These are phyloP conservation scores for Bombycilla garrulus DNA, from an alignment of 2,113 vertebrate species.

Conservation along the genomic window DNA sequence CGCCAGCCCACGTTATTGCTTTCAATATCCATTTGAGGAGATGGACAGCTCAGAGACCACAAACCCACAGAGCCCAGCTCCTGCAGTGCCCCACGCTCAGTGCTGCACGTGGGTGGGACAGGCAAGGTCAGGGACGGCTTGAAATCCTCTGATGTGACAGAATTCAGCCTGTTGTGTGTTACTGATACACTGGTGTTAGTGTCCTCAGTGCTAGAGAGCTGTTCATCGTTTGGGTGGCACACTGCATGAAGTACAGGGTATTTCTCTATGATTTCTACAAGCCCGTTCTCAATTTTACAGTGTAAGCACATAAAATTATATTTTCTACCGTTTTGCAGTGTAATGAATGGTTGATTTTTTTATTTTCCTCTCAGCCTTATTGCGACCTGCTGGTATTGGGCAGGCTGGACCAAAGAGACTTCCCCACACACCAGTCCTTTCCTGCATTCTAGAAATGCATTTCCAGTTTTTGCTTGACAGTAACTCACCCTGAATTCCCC, in stretches of 20 bases:
- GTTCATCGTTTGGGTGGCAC: neutral
- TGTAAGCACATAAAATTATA: neutral
- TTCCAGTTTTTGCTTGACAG: neutral
- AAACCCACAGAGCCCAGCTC: neutral
- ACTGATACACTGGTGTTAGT: neutral
- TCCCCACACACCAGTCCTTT: neutral
- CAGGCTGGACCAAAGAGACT: neutral
- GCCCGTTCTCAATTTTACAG: neutral
- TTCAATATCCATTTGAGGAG: neutral
- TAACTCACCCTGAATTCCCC: neutral
- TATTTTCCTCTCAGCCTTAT: neutral
- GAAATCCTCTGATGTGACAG: neutral
- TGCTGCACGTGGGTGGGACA: fast-evolving
- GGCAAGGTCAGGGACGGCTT: neutral
- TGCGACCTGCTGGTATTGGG: neutral
- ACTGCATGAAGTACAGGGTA: neutral
- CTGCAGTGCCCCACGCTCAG: neutral
- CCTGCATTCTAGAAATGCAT: neutral
- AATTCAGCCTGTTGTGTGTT: neutral
- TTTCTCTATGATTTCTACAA: neutral
- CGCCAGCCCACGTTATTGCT: fast-evolving
- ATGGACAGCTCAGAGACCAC: neutral
- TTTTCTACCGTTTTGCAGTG: neutral
- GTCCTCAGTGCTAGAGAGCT: neutral
- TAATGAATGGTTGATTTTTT: neutral